A percentile compares a stretch with the other conserved stretches of the same genome.
phyloP scores from a whole-genome alignment of 1,140 invertebrate genomes.

The Sweltsa coloradensis region DNA sequence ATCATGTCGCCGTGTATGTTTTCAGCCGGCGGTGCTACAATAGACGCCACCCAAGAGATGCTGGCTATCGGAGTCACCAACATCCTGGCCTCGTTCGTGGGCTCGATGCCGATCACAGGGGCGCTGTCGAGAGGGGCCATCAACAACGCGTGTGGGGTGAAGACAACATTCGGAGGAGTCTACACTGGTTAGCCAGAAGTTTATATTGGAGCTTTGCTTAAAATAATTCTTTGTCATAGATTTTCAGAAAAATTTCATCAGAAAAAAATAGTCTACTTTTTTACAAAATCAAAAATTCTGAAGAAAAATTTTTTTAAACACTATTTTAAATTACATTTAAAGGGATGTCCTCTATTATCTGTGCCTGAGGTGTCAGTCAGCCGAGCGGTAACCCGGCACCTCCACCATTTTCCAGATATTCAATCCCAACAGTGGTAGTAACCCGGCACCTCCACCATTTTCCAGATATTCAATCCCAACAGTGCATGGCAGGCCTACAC shows the following conservation, averaged over 20 bases:
- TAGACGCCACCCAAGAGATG: slow-evolving; percentile 72
- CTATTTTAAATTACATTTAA: too few relatives aligned
- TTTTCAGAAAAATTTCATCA: neutral
- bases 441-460: too few relatives aligned
- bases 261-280: neutral
- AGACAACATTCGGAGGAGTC: slow-evolving; percentile 63
- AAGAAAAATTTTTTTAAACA: too few relatives aligned
- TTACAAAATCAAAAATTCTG: slow-evolving; percentile 8
- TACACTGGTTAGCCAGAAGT: slow-evolving; percentile 46
- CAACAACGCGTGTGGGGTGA: slow-evolving; percentile 74
- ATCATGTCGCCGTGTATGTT: slow-evolving; percentile 7
- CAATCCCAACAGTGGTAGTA: too few relatives aligned
- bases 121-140: slow-evolving; percentile 74
- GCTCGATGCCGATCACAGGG: slow-evolving; percentile 75
- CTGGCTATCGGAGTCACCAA: slow-evolving; percentile 67
- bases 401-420: too few relatives aligned
- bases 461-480: too few relatives aligned
- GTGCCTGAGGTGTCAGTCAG: too few relatives aligned
- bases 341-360: neutral
- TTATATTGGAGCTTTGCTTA: neutral
- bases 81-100: slow-evolving; percentile 70
- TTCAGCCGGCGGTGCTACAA: slow-evolving; percentile 46
- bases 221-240: neutral
- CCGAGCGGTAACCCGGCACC: too few relatives aligned
- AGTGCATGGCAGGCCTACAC: too few relatives aligned